These are phyloP conservation scores for Drosophila eugracilis DNA, from an alignment of 1,140 invertebrate species.

Conservation along the genomic window DNA sequence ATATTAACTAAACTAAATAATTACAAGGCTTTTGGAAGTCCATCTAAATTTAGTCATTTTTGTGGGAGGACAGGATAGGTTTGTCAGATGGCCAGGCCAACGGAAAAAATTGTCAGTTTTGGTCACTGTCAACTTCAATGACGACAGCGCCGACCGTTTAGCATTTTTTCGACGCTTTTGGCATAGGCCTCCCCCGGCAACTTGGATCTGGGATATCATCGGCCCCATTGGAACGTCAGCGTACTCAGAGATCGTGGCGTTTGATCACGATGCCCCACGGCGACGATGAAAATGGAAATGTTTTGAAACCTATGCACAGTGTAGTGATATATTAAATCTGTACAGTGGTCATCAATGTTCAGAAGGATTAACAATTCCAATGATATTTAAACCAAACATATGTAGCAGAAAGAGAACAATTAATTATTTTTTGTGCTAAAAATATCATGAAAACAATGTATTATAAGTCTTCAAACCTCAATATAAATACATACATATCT, in stretches of 20 bases:
- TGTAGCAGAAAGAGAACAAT: too few relatives aligned
- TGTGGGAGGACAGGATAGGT: constrained; percentile 26
- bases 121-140: constrained; percentile 44
- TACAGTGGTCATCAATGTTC: not conserved
- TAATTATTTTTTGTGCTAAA: constrained; percentile 7
- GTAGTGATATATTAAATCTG: constrained; percentile 11
- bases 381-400: too few relatives aligned
- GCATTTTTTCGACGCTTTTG: constrained; percentile 26
- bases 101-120: constrained; percentile 16
- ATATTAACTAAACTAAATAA: too few relatives aligned
- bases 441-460: constrained; percentile 8
- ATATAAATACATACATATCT: constrained; percentile 18
- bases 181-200: constrained; percentile 21
- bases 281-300: constrained; percentile 69
- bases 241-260: constrained; percentile 66
- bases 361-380: not conserved
- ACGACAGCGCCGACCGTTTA: constrained; percentile 31
- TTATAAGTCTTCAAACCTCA: not conserved
- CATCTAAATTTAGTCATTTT: constrained; percentile 10
- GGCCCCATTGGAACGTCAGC: constrained; percentile 55
- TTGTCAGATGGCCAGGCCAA: constrained; percentile 47
- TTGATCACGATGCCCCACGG: constrained; percentile 72
- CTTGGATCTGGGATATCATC: constrained; percentile 23
- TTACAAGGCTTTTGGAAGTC: too few relatives aligned
- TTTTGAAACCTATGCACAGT: constrained; percentile 61